Evolutionary conservation across 1,140 invertebrate genomes (phyloP).

Genomic region (Formica exsecta): DNA sequence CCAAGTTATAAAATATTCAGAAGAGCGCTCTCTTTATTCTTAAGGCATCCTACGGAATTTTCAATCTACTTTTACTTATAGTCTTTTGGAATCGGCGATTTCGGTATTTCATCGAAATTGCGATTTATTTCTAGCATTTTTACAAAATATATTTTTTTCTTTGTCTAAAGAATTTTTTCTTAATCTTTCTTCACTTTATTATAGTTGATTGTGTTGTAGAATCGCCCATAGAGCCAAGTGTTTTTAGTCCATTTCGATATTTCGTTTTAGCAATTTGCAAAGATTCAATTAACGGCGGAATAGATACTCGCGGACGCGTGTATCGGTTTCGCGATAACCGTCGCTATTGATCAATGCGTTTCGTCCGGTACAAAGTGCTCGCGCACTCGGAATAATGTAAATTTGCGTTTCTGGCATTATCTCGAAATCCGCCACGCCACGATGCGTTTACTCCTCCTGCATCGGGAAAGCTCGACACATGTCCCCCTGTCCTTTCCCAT

Average conservation of each 20-base stretch:
- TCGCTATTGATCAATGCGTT: constrained; percentile 51
- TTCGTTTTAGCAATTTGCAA: constrained; percentile 27
- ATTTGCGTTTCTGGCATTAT: constrained; percentile 45
- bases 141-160: not conserved
- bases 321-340: constrained; percentile 19
- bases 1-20: not conserved
- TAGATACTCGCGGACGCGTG: not conserved
- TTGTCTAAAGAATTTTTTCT: not conserved
- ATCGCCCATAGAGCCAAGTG: not conserved
- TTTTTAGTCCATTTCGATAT: not conserved
- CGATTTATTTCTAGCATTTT: not conserved
- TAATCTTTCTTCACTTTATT: not conserved
- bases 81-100: not conserved
- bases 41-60: not conserved
- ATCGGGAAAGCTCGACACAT: constrained; percentile 39
- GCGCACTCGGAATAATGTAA: constrained; percentile 51
- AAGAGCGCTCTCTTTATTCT: not conserved
- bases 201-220: not conserved
- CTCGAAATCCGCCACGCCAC: constrained; percentile 1
- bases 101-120: not conserved
- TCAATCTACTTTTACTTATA: not conserved
- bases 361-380: constrained; percentile 53
- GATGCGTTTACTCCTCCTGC: constrained; percentile 19
- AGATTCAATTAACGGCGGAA: constrained; percentile 31
- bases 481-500: constrained; percentile 26